Evolutionary conservation across 2,113 vertebrate species (phyloP).

Genomic region (Lasiurus cinereus): DNA sequence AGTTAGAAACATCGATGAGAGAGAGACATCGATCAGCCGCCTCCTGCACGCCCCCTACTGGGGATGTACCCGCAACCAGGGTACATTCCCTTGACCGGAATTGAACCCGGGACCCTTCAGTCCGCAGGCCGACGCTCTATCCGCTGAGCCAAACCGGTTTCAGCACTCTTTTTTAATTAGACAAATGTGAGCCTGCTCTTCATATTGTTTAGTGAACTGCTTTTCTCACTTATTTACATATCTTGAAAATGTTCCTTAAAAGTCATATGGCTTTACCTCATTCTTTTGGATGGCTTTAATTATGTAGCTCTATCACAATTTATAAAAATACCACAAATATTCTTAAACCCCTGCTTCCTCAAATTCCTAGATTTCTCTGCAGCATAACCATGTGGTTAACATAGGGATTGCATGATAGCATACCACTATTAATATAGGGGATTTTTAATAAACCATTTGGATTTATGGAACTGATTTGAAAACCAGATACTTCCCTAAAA

Average conservation of each 20-base stretch:
- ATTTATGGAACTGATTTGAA: background rate
- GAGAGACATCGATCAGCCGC: too few relatives aligned
- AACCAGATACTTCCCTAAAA: background rate
- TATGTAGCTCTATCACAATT: conserved; percentile 21
- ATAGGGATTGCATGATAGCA: background rate
- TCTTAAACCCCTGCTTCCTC: background rate
- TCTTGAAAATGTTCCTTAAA: conserved; percentile 39
- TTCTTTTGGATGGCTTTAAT: conserved; percentile 46
- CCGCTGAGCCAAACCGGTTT: too few relatives aligned
- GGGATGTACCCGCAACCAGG: too few relatives aligned
- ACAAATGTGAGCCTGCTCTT: background rate
- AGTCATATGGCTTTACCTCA: conserved; percentile 22
- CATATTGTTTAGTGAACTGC: background rate
- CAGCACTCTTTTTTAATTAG: background rate
- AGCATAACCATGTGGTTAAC: conserved; percentile 51
- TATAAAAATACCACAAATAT: background rate
- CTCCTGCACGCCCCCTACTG: too few relatives aligned
- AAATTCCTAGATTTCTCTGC: conserved; percentile 17
- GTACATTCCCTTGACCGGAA: too few relatives aligned
- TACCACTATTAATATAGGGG: background rate
- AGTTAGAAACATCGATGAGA: too few relatives aligned
- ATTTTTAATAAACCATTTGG: conserved; percentile 43
- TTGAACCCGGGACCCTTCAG: too few relatives aligned
- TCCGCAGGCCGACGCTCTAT: too few relatives aligned
- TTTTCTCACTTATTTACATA: conserved; percentile 42